Percentiles rank a stretch among this genome's conserved stretches.
Evolutionary conservation across 2,888 invertebrate species (phyloP).

Genomic region (Dasypogon diadema): DNA sequence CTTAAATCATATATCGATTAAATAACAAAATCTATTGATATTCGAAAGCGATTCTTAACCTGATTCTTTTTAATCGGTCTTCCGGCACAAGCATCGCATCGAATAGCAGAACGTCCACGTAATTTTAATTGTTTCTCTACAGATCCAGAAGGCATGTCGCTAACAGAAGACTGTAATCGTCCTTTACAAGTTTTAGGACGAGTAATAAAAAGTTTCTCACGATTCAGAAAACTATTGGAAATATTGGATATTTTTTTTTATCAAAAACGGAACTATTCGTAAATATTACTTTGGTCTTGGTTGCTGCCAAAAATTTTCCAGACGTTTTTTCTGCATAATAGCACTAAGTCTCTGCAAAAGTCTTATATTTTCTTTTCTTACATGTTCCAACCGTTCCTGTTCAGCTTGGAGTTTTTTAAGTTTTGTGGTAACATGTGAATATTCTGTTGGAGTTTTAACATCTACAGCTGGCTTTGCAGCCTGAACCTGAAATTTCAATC

Average conservation of each 20-base stretch:
- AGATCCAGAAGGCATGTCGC: neutral
- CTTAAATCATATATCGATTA: constrained; percentile 56
- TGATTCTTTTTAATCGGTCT: constrained; percentile 62
- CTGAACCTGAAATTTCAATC: constrained; percentile 70
- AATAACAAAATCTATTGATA: neutral
- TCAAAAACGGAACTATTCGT: neutral
- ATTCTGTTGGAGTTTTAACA: constrained; percentile 73
- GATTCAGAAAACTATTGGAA: constrained; percentile 64
- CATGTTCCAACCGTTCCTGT: constrained; percentile 74
- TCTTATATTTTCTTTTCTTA: constrained; percentile 77
- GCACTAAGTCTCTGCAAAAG: constrained; percentile 76
- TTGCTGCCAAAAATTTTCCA: constrained; percentile 77
- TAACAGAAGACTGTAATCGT: constrained; percentile 31
- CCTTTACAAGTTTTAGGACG: constrained; percentile 60
- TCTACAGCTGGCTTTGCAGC: constrained; percentile 78
- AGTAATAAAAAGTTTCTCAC: constrained; percentile 64
- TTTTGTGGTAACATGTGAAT: constrained; percentile 77
- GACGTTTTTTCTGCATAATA: constrained; percentile 76
- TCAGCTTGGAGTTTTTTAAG: constrained; percentile 79
- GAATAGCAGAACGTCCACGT: constrained; percentile 54
- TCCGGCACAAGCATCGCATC: constrained; percentile 65
- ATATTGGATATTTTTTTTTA: too few relatives aligned
- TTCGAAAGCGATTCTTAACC: constrained; percentile 53
- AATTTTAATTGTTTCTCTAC: neutral
- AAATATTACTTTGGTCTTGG: constrained; percentile 72